phyloP scores from a whole-genome alignment of 2,113 vertebrate species.

The Rhadina sibilatrix region DNA sequence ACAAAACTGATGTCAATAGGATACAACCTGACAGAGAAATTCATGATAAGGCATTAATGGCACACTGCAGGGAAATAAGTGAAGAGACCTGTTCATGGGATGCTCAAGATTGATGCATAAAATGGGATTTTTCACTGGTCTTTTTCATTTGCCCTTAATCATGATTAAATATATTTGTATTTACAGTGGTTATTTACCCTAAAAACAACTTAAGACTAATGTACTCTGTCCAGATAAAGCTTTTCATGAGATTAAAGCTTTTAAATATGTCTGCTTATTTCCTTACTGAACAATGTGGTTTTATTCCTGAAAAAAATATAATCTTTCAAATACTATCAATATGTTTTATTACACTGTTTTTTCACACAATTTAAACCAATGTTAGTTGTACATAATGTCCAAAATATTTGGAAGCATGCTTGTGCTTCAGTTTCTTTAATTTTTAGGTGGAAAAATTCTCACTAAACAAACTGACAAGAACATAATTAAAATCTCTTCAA shows the following conservation, averaged over 20 bases:
- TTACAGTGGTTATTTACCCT: slow-evolving; percentile 42
- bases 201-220: slow-evolving; percentile 56
- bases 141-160: background rate
- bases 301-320: slow-evolving; percentile 12
- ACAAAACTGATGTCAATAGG: background rate
- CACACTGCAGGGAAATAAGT: background rate
- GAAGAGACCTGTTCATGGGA: background rate
- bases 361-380: slow-evolving; percentile 26
- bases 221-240: slow-evolving; percentile 20
- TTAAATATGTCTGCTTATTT: slow-evolving; percentile 57
- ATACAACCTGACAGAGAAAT: background rate
- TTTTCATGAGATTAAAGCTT: slow-evolving; percentile 62
- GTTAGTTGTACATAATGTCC: slow-evolving; percentile 7
- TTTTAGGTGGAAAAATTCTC: background rate
- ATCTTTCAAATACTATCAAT: slow-evolving; percentile 52
- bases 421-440: background rate
- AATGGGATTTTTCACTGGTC: background rate
- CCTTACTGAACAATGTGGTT: slow-evolving; percentile 13
- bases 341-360: slow-evolving; percentile 30
- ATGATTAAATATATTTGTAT: slow-evolving; percentile 5
- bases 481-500: background rate
- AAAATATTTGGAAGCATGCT: slow-evolving; percentile 46
- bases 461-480: background rate
- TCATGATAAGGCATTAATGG: background rate
- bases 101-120: background rate